phyloP scores from a whole-genome alignment of 2,888 invertebrate genomes.

The Drosophila greeni region DNA sequence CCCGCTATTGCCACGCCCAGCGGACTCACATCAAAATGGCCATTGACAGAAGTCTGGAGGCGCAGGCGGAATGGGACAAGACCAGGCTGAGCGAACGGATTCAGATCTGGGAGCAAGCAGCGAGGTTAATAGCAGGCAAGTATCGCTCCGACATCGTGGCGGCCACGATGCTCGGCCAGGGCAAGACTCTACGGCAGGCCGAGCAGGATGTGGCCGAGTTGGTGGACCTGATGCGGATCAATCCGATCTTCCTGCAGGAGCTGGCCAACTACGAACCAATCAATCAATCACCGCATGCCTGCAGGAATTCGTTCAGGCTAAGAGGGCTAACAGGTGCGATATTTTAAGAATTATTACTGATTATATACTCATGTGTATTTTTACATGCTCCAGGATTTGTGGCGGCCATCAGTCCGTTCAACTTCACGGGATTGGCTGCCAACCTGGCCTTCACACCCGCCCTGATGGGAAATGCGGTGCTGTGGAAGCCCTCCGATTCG shows the following conservation, averaged over 20 bases:
- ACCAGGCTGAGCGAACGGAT: constrained; percentile 88
- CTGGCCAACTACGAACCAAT: constrained; percentile 92
- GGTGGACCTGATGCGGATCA: constrained; percentile 93
- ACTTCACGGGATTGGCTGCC: constrained; percentile 99
- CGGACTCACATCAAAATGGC: constrained; percentile 89
- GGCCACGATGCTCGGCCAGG: constrained; percentile 97
- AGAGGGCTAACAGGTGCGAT: constrained; percentile 86
- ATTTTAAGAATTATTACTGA: not conserved
- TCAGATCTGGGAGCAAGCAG: constrained; percentile 90
- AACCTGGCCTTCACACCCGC: constrained; percentile 94
- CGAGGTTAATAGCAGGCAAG: constrained; percentile 90
- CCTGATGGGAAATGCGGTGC: constrained; percentile 92
- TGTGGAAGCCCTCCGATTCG: constrained; percentile 99
- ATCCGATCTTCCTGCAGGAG: constrained; percentile 89
- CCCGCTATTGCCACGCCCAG: constrained; percentile 88
- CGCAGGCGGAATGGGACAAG: constrained; percentile 91
- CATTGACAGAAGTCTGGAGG: constrained; percentile 86
- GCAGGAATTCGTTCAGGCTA: constrained; percentile 89
- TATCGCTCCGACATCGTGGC: constrained; percentile 94
- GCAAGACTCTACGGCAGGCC: constrained; percentile 95
- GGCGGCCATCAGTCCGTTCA: constrained; percentile 98
- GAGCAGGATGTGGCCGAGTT: constrained; percentile 97
- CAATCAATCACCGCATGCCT: constrained; percentile 84
- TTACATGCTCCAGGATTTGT: constrained; percentile 85
- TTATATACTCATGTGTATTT: not conserved